Base-by-base conservation (phyloP, 2,888 invertebrate species). In the Oscheius myriophilus region DNA sequence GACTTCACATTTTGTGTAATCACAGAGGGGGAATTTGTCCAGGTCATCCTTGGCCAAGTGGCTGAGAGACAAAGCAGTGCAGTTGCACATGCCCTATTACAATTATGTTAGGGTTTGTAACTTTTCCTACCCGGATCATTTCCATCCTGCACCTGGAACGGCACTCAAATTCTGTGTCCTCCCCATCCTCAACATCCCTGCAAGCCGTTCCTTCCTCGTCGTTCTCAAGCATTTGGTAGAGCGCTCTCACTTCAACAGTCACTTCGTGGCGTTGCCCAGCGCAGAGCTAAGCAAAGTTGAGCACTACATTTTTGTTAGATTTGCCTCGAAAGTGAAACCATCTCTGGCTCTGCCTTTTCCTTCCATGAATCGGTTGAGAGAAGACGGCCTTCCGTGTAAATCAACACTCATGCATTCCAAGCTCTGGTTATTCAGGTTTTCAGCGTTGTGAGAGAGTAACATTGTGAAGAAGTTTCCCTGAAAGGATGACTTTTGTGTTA, bases 391-490 rank as follows among this genome's bases (percentile, higher is more conserved):
- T 12, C 85, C 85, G 69, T 85, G 85, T 70, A 85, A 78, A 58
- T 85, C 85, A 26, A 84, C 83, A 16, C 75, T 80, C 84, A 84
- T 85, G 66, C 85, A 85, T 58, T 84, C 85, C 33, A 84, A 69
- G 41, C 75, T 75, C 59, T 77, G 62, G 21, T 73, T 78, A 41
- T 83, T 76, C 9, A 82, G 67, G 70, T 86, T 86, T 41, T 84
- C 82, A 1, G 78, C 75, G 54, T 86, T 85, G 67, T 85, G 84
- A 2, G 79, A 80, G 16, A 84, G 71, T 45, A 81, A 71, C 80
- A 85, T 82, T 9, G 79, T 75, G 77, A 85, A 85, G 71, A 85
- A 85, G 49, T 76, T 76, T 43, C 85, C 85, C 75, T 81, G 67
- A 59, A 65, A 66, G 14, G 45, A 18, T 11, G 18, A 11, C 41